phyloP scores from a whole-genome alignment of 1,140 invertebrate genomes.

The Pogonognathellus flavescens region DNA sequence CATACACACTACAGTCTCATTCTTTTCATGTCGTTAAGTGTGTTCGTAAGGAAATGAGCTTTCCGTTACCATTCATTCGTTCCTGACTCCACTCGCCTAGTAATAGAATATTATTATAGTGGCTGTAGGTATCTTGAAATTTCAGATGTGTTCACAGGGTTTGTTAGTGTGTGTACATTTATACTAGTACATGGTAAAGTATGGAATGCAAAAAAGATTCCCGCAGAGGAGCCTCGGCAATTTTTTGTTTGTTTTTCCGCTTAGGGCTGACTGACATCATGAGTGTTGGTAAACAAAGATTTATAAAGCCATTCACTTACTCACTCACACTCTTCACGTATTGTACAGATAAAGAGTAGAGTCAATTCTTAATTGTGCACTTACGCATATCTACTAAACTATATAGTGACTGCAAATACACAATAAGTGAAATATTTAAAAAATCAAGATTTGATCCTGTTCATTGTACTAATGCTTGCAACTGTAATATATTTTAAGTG shows the following conservation, averaged over 20 bases:
- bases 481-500: neutral
- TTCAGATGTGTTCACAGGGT: neutral
- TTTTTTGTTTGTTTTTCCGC: slow-evolving; percentile 43
- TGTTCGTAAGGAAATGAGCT: slow-evolving; percentile 13
- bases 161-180: neutral
- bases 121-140: neutral
- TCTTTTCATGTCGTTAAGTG: too few relatives aligned
- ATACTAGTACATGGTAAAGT: neutral
- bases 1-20: too few relatives aligned
- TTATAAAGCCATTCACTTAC: slow-evolving; percentile 16
- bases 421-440: neutral
- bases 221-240: slow-evolving; percentile 28
- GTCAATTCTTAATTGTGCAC: neutral
- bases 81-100: neutral
- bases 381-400: neutral
- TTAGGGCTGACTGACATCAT: neutral
- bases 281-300: slow-evolving; percentile 26
- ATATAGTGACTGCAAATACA: neutral
- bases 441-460: neutral
- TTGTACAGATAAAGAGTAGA: too few relatives aligned
- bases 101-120: too few relatives aligned
- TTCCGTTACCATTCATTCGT: neutral
- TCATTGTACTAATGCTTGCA: neutral
- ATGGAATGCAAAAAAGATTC: neutral
- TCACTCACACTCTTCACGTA: neutral